Percentiles rank a stretch among this genome's conserved stretches.
Conservation (phyloP, 2,888 invertebrate genomes). For the Anthophora plumipes region DNA sequence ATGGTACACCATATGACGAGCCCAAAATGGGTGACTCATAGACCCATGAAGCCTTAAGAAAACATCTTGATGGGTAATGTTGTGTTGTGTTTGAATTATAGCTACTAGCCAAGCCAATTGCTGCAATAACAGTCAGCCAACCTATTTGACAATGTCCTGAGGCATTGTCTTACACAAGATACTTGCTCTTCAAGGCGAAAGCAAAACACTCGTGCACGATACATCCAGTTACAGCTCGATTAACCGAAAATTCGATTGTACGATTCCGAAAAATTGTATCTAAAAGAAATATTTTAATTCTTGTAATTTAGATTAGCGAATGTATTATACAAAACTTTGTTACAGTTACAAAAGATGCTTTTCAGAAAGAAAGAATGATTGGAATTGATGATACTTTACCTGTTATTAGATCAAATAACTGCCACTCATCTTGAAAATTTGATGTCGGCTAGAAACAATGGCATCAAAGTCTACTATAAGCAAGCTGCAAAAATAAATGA, state of each 20-base stretch:
- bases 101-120: not conserved
- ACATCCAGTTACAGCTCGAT: not conserved
- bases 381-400: too few relatives aligned
- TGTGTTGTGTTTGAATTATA: conserved; percentile 27
- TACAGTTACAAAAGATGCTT: too few relatives aligned
- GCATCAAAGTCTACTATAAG: too few relatives aligned
- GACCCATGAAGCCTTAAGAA: conserved; percentile 1
- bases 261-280: not conserved
- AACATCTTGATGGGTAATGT: conserved; percentile 10
- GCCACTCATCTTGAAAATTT: too few relatives aligned
- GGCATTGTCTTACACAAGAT: not conserved
- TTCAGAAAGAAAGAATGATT: too few relatives aligned
- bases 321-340: too few relatives aligned
- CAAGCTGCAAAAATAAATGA: too few relatives aligned
- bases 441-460: too few relatives aligned
- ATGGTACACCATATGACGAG: not conserved
- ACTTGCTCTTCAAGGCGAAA: not conserved
- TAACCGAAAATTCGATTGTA: not conserved
- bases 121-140: conserved; percentile 24
- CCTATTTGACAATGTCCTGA: not conserved
- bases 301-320: too few relatives aligned
- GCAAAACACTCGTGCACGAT: not conserved
- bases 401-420: too few relatives aligned
- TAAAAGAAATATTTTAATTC: not conserved
- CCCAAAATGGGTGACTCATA: not conserved